Evolutionary conservation across 2,797 vertebrate genomes (phyloP).

Genomic region (Hyperoplus immaculatus): DNA sequence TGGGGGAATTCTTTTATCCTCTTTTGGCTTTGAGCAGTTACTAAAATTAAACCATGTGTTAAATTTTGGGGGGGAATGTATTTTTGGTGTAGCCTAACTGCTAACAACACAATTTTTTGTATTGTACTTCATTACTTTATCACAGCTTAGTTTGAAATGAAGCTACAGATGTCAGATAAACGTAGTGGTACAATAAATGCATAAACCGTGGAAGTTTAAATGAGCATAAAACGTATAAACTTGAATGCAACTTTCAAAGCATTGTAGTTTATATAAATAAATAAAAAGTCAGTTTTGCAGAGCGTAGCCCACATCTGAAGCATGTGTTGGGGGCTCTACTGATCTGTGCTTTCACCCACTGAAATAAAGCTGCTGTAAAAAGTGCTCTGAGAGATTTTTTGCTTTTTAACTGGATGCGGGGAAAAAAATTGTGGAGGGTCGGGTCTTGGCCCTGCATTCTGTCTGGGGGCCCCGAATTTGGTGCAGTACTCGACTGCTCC

Average conservation of each 20-base stretch:
- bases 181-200: background rate
- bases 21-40: background rate
- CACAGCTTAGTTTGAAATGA: background rate
- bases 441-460: conserved; percentile 30
- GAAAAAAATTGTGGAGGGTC: background rate
- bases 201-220: background rate
- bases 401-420: conserved; percentile 9
- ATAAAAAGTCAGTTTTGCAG: background rate
- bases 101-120: background rate
- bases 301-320: background rate
- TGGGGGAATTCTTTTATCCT: background rate
- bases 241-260: background rate
- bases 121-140: background rate
- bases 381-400: background rate
- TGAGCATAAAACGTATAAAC: background rate
- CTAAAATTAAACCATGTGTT: background rate
- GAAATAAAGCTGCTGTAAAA: background rate
- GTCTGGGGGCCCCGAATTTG: conserved; percentile 18
- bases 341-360: background rate
- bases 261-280: background rate
- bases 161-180: background rate
- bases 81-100: background rate
- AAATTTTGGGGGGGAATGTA: background rate
- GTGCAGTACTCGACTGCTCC: conserved; percentile 2
- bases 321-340: background rate